Conservation (phyloP, 2,797 vertebrate genomes). For the Tragelaphus eurycerus region DNA sequence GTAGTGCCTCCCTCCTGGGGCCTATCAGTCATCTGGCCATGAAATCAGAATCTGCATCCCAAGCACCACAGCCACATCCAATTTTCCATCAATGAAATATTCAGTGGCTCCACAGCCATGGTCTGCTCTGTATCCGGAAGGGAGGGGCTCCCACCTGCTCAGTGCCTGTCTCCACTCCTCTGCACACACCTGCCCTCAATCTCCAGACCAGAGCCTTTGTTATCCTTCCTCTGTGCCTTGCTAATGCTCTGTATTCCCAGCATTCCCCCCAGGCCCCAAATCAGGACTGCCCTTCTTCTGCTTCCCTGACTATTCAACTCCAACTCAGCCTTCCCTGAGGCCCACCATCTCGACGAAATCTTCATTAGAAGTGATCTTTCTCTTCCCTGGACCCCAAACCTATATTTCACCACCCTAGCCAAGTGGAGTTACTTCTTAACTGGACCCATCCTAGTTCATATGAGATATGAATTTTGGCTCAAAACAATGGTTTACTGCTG, state of each 20-base stretch:
- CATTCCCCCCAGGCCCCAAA: not conserved
- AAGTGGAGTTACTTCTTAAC: not conserved
- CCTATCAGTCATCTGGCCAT: conserved; percentile 35
- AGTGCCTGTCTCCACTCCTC: not conserved
- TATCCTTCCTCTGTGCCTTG: not conserved
- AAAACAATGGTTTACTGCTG: not conserved
- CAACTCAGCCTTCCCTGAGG: not conserved
- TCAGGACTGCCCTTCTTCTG: not conserved
- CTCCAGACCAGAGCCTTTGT: not conserved
- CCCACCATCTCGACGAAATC: not conserved
- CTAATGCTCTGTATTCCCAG: not conserved
- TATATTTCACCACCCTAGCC: not conserved
- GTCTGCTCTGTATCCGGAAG: not conserved
- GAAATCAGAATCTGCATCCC: conserved; percentile 60
- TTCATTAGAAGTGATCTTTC: not conserved
- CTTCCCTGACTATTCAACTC: not conserved
- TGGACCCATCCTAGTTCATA: not conserved
- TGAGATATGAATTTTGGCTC: not conserved
- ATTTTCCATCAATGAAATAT: conserved; percentile 75
- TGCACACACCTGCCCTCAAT: not conserved
- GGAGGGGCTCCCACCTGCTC: not conserved
- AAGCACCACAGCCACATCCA: not conserved
- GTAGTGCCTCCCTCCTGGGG: not conserved
- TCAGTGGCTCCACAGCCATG: conserved; percentile 2
- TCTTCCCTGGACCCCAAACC: not conserved